Evolutionary conservation across 2,797 vertebrate genomes (phyloP).

Genomic region (Sphenodon punctatus): DNA sequence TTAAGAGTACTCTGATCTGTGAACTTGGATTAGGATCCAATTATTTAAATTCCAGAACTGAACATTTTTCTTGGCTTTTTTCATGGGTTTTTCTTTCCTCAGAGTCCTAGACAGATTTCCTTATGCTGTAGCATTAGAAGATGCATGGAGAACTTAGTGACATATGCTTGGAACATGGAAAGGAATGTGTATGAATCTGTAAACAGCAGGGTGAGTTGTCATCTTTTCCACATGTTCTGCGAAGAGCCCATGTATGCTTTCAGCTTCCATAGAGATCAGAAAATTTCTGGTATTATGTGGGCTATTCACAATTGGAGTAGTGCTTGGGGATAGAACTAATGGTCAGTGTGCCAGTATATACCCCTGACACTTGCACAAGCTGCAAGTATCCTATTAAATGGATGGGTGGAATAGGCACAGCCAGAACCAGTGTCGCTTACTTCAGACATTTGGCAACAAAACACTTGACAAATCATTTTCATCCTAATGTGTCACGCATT

Average conservation of each 20-base stretch:
- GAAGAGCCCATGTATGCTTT: no score
- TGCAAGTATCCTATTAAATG: background rate
- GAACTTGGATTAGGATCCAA: background rate
- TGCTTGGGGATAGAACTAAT: background rate
- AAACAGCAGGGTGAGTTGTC: slow-evolving; percentile 89
- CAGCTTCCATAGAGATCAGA: background rate
- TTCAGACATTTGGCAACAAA: no score
- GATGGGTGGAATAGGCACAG: background rate
- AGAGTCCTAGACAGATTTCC: slow-evolving; percentile 97
- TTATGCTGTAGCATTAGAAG: slow-evolving; percentile 95
- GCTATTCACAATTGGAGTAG: background rate
- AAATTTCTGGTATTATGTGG: background rate
- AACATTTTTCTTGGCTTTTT: background rate
- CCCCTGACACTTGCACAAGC: no score
- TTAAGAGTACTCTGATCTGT: no score
- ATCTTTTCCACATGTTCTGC: no score
- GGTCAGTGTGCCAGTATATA: background rate
- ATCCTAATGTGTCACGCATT: background rate
- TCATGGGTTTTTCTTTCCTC: background rate
- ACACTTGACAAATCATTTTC: background rate
- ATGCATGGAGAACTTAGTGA: slow-evolving; percentile 97
- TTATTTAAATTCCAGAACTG: fast-evolving
- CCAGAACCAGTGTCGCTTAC: background rate
- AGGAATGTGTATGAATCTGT: slow-evolving; percentile 98
- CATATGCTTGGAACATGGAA: slow-evolving; percentile 94